A percentile compares a stretch with the other conserved stretches of the same genome.
Evolutionary conservation across 2,113 vertebrate species (phyloP).

Genomic region (Manacus vitellinus): DNA sequence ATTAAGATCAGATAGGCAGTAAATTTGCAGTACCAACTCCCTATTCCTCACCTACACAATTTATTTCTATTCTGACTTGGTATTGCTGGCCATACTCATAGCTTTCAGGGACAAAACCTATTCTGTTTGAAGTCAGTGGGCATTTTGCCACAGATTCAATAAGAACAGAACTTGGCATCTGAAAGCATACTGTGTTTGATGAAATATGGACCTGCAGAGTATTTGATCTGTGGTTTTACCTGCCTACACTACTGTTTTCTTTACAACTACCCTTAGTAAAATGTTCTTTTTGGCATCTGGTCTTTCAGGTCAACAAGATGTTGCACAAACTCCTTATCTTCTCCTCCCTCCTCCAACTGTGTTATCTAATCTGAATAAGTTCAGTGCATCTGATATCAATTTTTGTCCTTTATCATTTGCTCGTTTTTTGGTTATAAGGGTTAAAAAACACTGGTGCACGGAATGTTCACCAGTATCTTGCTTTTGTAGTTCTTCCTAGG

Average conservation of each 20-base stretch:
- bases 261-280: conserved; percentile 10
- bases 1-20: background rate
- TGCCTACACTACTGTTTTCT: background rate
- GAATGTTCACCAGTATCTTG: background rate
- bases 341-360: background rate
- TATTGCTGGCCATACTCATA: background rate
- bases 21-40: background rate
- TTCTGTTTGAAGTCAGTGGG: background rate
- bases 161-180: background rate
- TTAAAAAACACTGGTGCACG: background rate
- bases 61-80: background rate
- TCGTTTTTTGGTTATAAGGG: background rate
- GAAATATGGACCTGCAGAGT: background rate
- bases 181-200: background rate
- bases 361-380: background rate
- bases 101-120: conserved; percentile 17
- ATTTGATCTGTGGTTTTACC: conserved; percentile 21
- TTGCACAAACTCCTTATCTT: background rate
- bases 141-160: conserved; percentile 30
- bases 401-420: background rate
- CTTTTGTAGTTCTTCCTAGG: background rate
- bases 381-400: background rate
- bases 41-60: background rate
- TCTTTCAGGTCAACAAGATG: conserved; percentile 8
- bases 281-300: conserved; percentile 13